A percentile compares a stretch with the other conserved stretches of the same genome.
Conservation (phyloP, 2,797 vertebrate species). For the Atherinosoma microstoma region DNA sequence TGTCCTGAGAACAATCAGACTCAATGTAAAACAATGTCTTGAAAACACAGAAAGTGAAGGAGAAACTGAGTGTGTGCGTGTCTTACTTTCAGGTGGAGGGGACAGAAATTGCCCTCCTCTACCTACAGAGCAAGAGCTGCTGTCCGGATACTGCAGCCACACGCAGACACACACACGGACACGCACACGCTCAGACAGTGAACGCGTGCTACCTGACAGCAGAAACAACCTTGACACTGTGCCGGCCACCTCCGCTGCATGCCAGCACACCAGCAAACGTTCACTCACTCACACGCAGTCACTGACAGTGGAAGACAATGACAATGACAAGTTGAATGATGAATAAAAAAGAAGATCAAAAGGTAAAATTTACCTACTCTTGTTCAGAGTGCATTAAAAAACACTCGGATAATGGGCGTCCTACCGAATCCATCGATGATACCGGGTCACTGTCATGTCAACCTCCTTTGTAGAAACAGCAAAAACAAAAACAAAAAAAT, state of each 20-base stretch:
- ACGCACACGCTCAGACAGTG: slow-evolving; percentile 40
- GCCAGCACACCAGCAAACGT: slow-evolving; percentile 48
- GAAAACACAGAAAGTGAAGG: slow-evolving; percentile 43
- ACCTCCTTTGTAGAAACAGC: slow-evolving; percentile 81
- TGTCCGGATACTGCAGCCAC: slow-evolving; percentile 64
- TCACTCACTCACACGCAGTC: slow-evolving; percentile 23
- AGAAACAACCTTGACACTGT: slow-evolving; percentile 78
- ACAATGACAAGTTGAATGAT: slow-evolving; percentile 63
- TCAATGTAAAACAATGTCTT: slow-evolving; percentile 44
- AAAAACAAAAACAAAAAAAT: slow-evolving; percentile 57
- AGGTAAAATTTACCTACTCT: slow-evolving; percentile 97
- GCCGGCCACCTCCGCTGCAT: slow-evolving; percentile 73
- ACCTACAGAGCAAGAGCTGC: slow-evolving; percentile 61
- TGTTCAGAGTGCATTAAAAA: slow-evolving; percentile 99
- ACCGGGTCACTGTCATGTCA: slow-evolving; percentile 92
- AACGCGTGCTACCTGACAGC: slow-evolving; percentile 79
- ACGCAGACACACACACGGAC: slow-evolving; percentile 28
- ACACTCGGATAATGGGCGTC: slow-evolving; percentile 97
- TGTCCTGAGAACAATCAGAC: slow-evolving; percentile 32
- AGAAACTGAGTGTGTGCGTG: slow-evolving; percentile 31
- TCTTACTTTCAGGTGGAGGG: slow-evolving; percentile 53
- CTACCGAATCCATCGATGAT: slow-evolving; percentile 98
- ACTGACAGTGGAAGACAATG: slow-evolving; percentile 56
- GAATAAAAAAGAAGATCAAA: slow-evolving; percentile 61
- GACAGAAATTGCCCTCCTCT: slow-evolving; percentile 52